Base-by-base conservation (phyloP, 2,888 invertebrate species). In the Dichetophora obliterata region DNA sequence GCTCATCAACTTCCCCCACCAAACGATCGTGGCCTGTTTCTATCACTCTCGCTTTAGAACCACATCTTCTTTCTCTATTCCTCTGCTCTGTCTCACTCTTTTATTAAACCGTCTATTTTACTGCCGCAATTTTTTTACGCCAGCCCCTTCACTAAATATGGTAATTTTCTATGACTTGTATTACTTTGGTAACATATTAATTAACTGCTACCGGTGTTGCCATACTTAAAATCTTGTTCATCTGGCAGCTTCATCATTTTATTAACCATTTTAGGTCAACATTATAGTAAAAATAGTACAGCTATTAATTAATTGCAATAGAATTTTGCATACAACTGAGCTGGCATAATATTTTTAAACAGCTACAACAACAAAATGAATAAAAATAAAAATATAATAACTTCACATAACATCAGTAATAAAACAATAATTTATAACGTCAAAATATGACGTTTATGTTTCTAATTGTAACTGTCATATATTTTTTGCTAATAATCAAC, bases 351-450 rank as follows among this genome's bases (percentile, higher is more conserved):
- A n/a, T n/a, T 6, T 2, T 48, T 22, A 19, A 50, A 69, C 16
- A 68, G 48, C 50, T 48, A 50, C 50, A 70, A 52, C 19, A 14
- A 72, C 22, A 27, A 57, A 16, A n/a, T n/a, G n/a, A 27, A 77
- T 22, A 75, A 82, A 83, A 82, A 85, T 80, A 85, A 83, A 79
- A 85, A 83, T 52, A 37, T 5, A 19, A 66, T 22, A 19, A 66
- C 5, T 37, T 2, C 34, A 6, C n/a, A 65, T 19, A 66, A 66
- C 37, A 37, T 5, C 14, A 19, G 19, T 43, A 19, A 66, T 34
- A 34, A 63, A 52, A 14, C 63, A 83, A 84, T 85, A 82, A 85
- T 84, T 85, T 85, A 85, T 85, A 78, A 70, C 82, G 85, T 83
- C 82, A 83, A 80, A 84, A 77, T 80, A 82, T 83, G 83, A 82